These are phyloP conservation scores for Cassiopea xamachana DNA, from an alignment of 30 jellyfish, hydroid and myxozoan species.

Conservation along the genomic window DNA sequence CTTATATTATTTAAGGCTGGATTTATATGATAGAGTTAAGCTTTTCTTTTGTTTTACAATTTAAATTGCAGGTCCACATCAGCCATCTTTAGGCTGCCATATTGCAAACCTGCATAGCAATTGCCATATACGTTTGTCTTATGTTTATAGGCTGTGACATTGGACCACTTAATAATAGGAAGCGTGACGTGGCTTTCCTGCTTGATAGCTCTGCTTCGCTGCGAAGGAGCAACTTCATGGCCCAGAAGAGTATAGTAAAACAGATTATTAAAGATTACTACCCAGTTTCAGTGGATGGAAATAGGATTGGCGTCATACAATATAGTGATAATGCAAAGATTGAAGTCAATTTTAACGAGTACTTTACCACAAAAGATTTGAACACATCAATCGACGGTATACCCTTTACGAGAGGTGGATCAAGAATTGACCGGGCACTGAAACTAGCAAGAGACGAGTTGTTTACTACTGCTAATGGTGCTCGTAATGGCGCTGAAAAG, in stretches of 20 bases:
- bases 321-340: slow-evolving; percentile 82
- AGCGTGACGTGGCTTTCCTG: slow-evolving; percentile 83
- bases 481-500: slow-evolving; percentile 68
- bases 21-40: no score
- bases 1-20: no score
- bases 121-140: no score
- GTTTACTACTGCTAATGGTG: slow-evolving; percentile 77
- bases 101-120: not conserved
- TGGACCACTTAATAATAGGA: not conserved
- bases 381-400: slow-evolving; percentile 68
- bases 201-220: slow-evolving; percentile 86
- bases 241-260: slow-evolving; percentile 78
- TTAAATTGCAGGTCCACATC: no score
- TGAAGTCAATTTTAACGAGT: slow-evolving; percentile 83
- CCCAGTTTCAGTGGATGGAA: slow-evolving; percentile 78
- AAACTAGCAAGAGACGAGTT: slow-evolving; percentile 76
- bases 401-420: slow-evolving; percentile 73
- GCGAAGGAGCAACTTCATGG: slow-evolving; percentile 61
- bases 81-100: no score
- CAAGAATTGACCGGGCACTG: slow-evolving; percentile 87
- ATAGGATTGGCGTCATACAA: slow-evolving; percentile 80
- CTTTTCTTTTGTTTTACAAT: no score
- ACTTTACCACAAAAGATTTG: slow-evolving; percentile 53
- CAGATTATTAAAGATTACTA: slow-evolving; percentile 60
- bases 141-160: slow-evolving; percentile 3